Conservation (phyloP, 1,140 invertebrate genomes). For the Lepidurus arcticus region DNA sequence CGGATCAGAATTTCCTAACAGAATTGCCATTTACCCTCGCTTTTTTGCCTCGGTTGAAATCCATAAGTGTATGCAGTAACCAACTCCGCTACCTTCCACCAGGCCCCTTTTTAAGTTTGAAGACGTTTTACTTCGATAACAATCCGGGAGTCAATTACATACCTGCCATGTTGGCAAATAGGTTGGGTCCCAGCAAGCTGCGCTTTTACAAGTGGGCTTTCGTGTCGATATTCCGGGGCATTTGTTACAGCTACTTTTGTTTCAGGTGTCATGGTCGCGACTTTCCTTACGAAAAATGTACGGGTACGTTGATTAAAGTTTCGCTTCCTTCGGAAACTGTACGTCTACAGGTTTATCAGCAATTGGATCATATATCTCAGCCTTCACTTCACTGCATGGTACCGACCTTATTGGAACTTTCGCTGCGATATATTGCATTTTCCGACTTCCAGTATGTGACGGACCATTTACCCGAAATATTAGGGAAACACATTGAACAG, state of each 20-base stretch:
- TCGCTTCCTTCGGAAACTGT: background rate
- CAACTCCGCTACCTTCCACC: slow-evolving; percentile 27
- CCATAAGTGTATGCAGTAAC: slow-evolving; percentile 28
- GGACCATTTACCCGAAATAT: background rate
- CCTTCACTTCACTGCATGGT: background rate
- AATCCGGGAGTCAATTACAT: slow-evolving; percentile 32
- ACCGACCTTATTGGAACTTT: slow-evolving; percentile 15
- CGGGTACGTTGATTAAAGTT: background rate
- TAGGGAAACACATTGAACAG: background rate
- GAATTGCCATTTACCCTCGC: slow-evolving; percentile 29
- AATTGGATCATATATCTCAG: slow-evolving; percentile 2
- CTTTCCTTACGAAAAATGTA: background rate
- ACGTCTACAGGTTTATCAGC: background rate
- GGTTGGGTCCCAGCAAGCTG: background rate
- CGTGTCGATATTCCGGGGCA: background rate
- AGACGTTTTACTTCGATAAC: slow-evolving; percentile 32
- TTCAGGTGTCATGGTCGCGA: background rate
- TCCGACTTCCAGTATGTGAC: slow-evolving; percentile 17
- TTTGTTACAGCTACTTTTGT: background rate
- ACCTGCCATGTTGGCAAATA: slow-evolving; percentile 25
- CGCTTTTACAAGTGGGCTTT: background rate
- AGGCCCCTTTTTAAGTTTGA: slow-evolving; percentile 24
- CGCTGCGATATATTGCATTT: slow-evolving; percentile 1
- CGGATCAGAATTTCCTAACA: slow-evolving; percentile 28
- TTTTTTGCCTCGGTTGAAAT: slow-evolving; percentile 23